These are phyloP conservation scores for Minunthozetes semirufus DNA, from an alignment of 2,888 invertebrate genomes.

Conservation along the genomic window DNA sequence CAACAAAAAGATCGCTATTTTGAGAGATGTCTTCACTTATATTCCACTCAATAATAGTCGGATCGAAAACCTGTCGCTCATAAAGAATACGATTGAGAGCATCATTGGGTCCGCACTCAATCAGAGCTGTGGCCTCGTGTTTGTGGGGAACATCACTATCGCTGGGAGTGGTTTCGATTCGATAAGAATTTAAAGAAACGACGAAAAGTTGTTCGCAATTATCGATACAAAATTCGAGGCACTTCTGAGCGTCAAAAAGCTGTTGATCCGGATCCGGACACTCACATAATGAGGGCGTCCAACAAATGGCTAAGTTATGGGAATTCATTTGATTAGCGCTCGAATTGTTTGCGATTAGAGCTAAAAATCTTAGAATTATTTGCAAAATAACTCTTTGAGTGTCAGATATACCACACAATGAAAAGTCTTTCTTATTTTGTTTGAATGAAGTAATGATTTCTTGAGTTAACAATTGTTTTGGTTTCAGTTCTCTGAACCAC, in stretches of 20 bases:
- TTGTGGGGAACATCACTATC: constrained; percentile 5
- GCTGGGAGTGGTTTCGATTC: neutral
- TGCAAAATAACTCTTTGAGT: constrained; percentile 35
- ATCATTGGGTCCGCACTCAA: constrained; percentile 37
- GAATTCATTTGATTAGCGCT: constrained; percentile 38
- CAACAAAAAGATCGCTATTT: constrained; percentile 29
- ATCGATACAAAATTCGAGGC: constrained; percentile 38
- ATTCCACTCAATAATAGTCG: constrained; percentile 35
- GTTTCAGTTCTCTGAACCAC: constrained; percentile 37
- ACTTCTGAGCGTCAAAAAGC: constrained; percentile 38
- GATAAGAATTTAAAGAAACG: constrained; percentile 23
- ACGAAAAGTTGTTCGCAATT: constrained; percentile 32
- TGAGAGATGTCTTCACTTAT: constrained; percentile 22
- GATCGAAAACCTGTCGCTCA: constrained; percentile 32
- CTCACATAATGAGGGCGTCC: constrained; percentile 38
- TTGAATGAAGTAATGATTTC: constrained; percentile 35
- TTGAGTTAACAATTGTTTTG: constrained; percentile 36
- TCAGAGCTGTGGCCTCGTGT: constrained; percentile 32
- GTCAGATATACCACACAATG: constrained; percentile 31
- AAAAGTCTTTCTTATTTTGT: constrained; percentile 27
- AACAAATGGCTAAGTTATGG: constrained; percentile 39
- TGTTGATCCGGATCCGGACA: constrained; percentile 32
- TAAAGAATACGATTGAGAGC: constrained; percentile 37
- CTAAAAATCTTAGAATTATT: constrained; percentile 36
- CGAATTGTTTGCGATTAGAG: constrained; percentile 30